Base-by-base conservation (phyloP, 1,140 invertebrate genomes). In the Stenopsyche tienmushanensis region DNA sequence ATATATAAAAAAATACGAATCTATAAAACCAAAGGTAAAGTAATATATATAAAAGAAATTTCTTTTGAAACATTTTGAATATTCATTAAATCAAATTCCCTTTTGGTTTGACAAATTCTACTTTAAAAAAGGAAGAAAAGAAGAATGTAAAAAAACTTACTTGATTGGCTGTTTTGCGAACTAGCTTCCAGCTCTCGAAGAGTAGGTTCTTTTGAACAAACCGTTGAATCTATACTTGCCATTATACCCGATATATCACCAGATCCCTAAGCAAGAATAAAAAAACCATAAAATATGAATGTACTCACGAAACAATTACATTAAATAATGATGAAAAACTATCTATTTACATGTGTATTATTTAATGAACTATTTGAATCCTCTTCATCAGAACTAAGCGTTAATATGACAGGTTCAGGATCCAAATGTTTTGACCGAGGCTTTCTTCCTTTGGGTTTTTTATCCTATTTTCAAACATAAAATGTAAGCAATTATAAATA, bases 381-480 rank as follows among this genome's bases (percentile, higher is more conserved):
- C 69, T 84, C 85, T 70, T 87, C 85, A 69, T 87, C 86, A 63
- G 85, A 87, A 74, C 85, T 87, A 54, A 86, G 74, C 29, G 83
- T 83, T 52, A 87, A 76, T 71, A 86, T 83, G 47, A 86, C 84
- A 42, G 84, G 83, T 73, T 86, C 85, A 10, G 78, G 79, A 66
- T 86, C 84, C 1, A 82, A 78, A 63, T 78, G 77, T 54, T 80
- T 81, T 18, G 60, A 41, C 76, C 78, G 65, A 73, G 70, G 26
- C 59, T 65, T 65, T 20, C 49, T 42, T 17, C 64, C 70, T 55
- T 55, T 64, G 1, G 26, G n/a, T 62, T 21, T 73, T 26, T 67
- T 71, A 55, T 65, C 62, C 62, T 70, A 15, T 17, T 45, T 39
- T 39, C 34, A 39, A 39, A 7, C 34, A 39, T 39, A 13, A 39